Conservation (phyloP, 2,113 vertebrate species). For the Epinephelus lanceolatus region DNA sequence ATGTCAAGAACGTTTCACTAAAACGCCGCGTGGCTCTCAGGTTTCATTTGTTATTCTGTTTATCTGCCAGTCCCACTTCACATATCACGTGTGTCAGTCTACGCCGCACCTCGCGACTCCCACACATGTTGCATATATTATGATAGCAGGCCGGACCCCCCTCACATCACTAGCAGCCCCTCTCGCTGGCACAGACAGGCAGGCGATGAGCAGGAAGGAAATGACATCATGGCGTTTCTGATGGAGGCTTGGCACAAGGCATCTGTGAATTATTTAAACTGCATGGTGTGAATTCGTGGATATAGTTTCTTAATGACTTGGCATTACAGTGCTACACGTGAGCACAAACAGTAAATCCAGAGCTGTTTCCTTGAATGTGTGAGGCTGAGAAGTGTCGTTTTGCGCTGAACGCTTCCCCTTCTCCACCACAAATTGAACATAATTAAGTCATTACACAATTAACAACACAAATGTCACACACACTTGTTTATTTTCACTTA, state of each 20-base stretch:
- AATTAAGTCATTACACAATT: slow-evolving; percentile 40
- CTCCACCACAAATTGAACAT: slow-evolving; percentile 32
- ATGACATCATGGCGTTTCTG: slow-evolving; percentile 68
- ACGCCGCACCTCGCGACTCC: slow-evolving; percentile 21
- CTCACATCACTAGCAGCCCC: slow-evolving; percentile 43
- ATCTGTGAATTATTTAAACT: not conserved
- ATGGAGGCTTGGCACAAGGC: slow-evolving; percentile 44
- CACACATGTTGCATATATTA: slow-evolving; percentile 55
- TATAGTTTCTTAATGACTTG: slow-evolving; percentile 24
- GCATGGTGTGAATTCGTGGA: slow-evolving; percentile 3
- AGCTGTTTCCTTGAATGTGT: not conserved
- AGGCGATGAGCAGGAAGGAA: slow-evolving; percentile 64
- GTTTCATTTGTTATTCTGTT: slow-evolving; percentile 16
- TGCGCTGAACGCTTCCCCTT: not conserved
- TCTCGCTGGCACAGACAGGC: slow-evolving; percentile 46
- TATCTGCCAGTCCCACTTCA: slow-evolving; percentile 13
- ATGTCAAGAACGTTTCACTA: not conserved
- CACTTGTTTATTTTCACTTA: slow-evolving; percentile 5
- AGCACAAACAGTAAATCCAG: slow-evolving; percentile 22
- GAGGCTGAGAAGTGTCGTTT: not conserved
- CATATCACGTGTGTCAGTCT: slow-evolving; percentile 13
- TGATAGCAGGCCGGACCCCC: slow-evolving; percentile 42
- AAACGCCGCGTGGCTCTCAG: not conserved
- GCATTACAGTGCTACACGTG: not conserved
- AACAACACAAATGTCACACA: slow-evolving; percentile 23